Conservation (phyloP, 1,140 invertebrate genomes). For the Listronotus oregonensis region DNA sequence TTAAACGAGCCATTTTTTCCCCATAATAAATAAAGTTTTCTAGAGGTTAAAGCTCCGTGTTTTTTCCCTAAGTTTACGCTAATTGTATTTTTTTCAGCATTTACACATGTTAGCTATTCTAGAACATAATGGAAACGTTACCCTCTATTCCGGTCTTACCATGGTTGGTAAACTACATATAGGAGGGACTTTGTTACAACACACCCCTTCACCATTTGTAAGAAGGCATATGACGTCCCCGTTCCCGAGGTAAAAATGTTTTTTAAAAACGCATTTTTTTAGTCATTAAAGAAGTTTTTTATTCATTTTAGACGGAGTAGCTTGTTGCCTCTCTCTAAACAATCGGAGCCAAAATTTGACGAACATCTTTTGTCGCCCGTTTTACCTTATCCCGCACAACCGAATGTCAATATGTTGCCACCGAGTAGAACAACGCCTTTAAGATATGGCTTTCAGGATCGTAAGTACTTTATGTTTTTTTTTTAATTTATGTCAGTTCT, state of each 20-base stretch:
- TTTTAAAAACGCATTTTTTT: not conserved
- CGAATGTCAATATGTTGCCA: constrained; percentile 3
- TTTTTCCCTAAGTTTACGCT: too few relatives aligned
- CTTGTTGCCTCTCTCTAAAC: constrained; percentile 63
- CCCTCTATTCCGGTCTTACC: constrained; percentile 81
- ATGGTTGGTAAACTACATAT: constrained; percentile 86
- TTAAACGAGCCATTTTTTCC: too few relatives aligned
- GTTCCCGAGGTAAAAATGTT: constrained; percentile 60
- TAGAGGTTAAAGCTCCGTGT: too few relatives aligned
- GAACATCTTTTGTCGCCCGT: constrained; percentile 64
- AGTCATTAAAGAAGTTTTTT: not conserved
- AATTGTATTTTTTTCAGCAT: constrained; percentile 59
- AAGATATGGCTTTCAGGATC: constrained; percentile 23
- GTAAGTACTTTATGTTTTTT: not conserved
- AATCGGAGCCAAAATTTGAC: constrained; percentile 59
- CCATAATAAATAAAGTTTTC: too few relatives aligned
- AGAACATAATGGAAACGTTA: constrained; percentile 76
- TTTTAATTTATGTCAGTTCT: too few relatives aligned
- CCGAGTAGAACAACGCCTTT: constrained; percentile 15
- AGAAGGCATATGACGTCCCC: constrained; percentile 62
- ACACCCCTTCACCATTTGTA: constrained; percentile 65
- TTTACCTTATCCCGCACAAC: constrained; percentile 49
- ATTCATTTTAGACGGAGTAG: constrained; percentile 60
- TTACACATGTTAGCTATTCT: constrained; percentile 83
- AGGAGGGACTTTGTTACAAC: constrained; percentile 68